Conservation (phyloP, 2,888 invertebrate species). For the Cheilosia vernalis region DNA sequence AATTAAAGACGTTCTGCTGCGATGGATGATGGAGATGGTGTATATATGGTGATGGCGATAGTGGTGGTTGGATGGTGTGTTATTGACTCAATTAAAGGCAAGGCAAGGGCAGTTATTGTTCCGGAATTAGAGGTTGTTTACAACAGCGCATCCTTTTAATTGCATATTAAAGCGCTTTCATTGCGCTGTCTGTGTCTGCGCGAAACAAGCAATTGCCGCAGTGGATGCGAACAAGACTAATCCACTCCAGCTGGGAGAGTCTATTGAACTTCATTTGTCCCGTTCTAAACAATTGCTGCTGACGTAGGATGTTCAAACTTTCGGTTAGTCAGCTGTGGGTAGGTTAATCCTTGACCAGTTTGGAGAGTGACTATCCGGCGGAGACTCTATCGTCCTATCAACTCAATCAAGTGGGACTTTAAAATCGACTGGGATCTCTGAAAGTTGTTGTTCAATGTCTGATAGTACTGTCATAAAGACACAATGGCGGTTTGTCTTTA, state of each 20-base stretch:
- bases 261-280: slow-evolving; percentile 1
- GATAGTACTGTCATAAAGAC: no score
- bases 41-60: neutral
- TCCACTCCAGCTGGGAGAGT: neutral
- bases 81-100: slow-evolving; percentile 72
- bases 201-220: neutral
- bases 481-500: no score
- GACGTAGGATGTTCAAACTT: neutral
- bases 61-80: slow-evolving; percentile 35
- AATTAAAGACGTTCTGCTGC: slow-evolving; percentile 48
- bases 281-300: neutral
- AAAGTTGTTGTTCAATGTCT: no score
- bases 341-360: no score
- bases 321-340: no score
- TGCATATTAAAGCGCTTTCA: slow-evolving; percentile 7
- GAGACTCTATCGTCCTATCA: no score
- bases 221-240: neutral
- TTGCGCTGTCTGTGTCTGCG: slow-evolving; percentile 1
- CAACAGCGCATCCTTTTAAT: slow-evolving; percentile 35
- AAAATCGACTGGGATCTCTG: no score
- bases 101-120: slow-evolving; percentile 66
- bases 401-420: no score
- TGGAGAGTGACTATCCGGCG: no score
- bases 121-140: slow-evolving; percentile 55
- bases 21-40: slow-evolving; percentile 23